Percentiles rank a stretch among this genome's conserved stretches.
These are phyloP conservation scores for Eupristina koningsbergeri DNA, from an alignment of 1,140 invertebrate genomes.

Conservation along the genomic window DNA sequence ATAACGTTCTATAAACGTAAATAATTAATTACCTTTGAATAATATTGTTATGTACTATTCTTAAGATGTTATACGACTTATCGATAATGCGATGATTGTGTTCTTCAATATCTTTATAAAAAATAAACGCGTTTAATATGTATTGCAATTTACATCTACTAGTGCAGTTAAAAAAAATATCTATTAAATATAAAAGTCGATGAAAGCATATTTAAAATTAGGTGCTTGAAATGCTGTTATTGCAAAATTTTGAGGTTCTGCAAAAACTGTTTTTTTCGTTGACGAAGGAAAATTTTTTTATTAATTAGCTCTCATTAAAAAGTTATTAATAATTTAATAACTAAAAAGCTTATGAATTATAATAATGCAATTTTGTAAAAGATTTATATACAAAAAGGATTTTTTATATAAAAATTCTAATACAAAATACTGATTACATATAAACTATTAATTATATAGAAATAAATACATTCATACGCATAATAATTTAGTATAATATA, in stretches of 20 bases:
- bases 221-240: slow-evolving; percentile 15
- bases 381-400: background rate
- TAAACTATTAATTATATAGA: too few species aligned
- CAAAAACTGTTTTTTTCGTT: background rate
- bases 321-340: too few species aligned
- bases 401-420: background rate
- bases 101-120: slow-evolving; percentile 1
- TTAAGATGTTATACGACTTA: slow-evolving; percentile 54
- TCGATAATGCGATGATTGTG: slow-evolving; percentile 30
- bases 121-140: slow-evolving; percentile 11
- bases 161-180: slow-evolving; percentile 9
- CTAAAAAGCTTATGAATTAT: too few species aligned
- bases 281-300: slow-evolving; percentile 12
- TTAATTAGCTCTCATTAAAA: background rate
- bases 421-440: background rate
- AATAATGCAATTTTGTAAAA: too few species aligned
- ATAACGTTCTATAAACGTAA: slow-evolving; percentile 72
- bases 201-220: slow-evolving; percentile 31
- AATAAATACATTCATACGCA: too few species aligned
- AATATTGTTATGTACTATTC: slow-evolving; percentile 55
- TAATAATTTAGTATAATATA: too few species aligned
- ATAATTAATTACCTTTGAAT: slow-evolving; percentile 57
- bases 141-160: background rate
- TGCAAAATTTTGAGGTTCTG: slow-evolving; percentile 36
- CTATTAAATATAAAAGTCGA: slow-evolving; percentile 19